Percentiles rank a stretch among this genome's conserved stretches.
Evolutionary conservation across 2,797 vertebrate genomes (phyloP).

Genomic region (Artibeus jamaicensis): DNA sequence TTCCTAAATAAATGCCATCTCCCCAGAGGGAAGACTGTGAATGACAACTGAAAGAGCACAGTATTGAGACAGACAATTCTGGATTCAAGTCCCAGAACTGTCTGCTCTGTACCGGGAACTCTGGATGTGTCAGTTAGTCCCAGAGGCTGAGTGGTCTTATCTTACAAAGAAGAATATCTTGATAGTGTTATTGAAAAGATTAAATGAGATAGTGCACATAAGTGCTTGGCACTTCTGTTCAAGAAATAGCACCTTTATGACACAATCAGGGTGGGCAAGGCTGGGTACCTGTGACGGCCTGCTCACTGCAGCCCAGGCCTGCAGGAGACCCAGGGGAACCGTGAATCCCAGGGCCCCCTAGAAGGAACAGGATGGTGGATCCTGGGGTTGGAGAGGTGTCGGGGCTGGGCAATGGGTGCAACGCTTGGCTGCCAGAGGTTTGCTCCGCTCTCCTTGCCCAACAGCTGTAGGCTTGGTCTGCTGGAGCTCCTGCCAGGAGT

Average conservation of each 20-base stretch:
- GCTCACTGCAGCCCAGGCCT: neutral
- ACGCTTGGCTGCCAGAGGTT: neutral
- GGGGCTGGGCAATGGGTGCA: neutral
- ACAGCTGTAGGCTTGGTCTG: neutral
- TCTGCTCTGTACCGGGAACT: neutral
- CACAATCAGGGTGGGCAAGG: neutral
- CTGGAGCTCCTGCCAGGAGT: neutral
- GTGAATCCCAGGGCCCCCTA: neutral
- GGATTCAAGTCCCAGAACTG: neutral
- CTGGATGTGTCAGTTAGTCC: neutral
- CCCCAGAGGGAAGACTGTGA: neutral
- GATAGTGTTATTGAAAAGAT: neutral
- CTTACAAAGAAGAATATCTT: neutral
- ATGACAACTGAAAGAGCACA: neutral
- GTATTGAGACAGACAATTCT: neutral
- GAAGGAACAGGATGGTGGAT: neutral
- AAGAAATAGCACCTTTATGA: neutral
- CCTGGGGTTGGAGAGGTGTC: neutral
- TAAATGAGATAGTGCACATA: neutral
- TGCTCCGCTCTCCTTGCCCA: neutral
- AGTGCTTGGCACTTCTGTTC: neutral
- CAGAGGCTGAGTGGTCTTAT: neutral
- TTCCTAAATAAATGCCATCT: neutral
- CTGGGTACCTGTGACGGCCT: neutral
- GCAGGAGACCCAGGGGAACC: neutral